These are phyloP conservation scores for Anniella stebbinsi DNA, from an alignment of 2,797 vertebrate genomes.

Conservation along the genomic window DNA sequence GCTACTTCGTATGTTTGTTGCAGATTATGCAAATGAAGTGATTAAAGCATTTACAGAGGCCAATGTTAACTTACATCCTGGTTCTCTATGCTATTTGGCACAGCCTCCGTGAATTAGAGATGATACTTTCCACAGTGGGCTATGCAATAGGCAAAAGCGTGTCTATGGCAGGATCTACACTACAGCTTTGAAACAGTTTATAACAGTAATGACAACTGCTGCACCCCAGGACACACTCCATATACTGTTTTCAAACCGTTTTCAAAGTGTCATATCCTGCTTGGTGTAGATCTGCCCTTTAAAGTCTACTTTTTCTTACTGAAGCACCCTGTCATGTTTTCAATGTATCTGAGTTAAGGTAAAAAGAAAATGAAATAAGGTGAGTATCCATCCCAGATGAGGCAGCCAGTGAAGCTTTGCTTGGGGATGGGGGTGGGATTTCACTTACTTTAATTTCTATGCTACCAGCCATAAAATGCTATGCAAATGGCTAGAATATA, in stretches of 20 bases:
- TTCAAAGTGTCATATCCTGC: no score
- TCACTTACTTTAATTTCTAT: neutral
- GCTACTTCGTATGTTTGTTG: slow-evolving; percentile 15
- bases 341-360: neutral
- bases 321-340: neutral
- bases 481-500: neutral
- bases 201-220: no score
- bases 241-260: no score
- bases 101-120: neutral
- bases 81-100: neutral
- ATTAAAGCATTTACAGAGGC: neutral
- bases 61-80: neutral
- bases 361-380: neutral
- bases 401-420: neutral
- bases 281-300: no score
- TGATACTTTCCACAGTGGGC: neutral
- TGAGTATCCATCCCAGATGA: neutral
- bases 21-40: neutral
- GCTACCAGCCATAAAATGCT: neutral
- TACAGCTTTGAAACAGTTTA: no score
- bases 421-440: neutral
- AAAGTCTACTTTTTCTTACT: neutral
- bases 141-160: neutral
- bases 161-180: no score
- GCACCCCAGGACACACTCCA: no score